Percentiles rank a stretch among this genome's conserved stretches.
phyloP scores from a whole-genome alignment of 2,888 invertebrate genomes.

The Lasioglossum morio region DNA sequence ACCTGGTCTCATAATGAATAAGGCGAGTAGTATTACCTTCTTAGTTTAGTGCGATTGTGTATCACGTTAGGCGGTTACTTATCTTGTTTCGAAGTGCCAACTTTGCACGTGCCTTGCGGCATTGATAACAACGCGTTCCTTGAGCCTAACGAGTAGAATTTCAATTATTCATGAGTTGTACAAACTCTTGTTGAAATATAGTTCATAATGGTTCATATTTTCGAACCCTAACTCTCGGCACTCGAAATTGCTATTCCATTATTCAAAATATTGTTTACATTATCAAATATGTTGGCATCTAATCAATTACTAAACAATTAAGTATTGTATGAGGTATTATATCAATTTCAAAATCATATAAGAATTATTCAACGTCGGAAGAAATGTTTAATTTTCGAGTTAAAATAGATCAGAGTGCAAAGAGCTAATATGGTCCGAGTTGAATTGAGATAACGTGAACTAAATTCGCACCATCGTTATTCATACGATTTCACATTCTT shows the following conservation, averaged over 20 bases:
- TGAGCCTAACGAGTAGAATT: neutral
- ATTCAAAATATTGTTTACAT: too few species aligned
- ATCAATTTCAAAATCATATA: too few species aligned
- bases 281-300: too few species aligned
- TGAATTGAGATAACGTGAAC: neutral
- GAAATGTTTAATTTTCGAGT: too few species aligned
- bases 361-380: too few species aligned
- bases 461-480: neutral
- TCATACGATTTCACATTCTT: neutral
- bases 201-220: neutral
- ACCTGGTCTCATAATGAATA: slow-evolving; percentile 93
- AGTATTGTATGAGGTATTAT: too few species aligned
- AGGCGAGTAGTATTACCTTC: slow-evolving; percentile 85
- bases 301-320: too few species aligned
- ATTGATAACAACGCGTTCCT: neutral
- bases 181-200: neutral
- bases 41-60: neutral
- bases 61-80: neutral
- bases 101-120: neutral
- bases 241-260: too few species aligned
- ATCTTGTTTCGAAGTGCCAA: neutral
- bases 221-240: neutral
- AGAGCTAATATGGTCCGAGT: too few species aligned
- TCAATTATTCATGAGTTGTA: neutral
- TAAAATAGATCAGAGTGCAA: too few species aligned